Evolutionary conservation across 1,140 invertebrate genomes (phyloP), one percentile per base, ranked within the genome.

Genomic region (Pogonomyrmex barbatus): DNA sequence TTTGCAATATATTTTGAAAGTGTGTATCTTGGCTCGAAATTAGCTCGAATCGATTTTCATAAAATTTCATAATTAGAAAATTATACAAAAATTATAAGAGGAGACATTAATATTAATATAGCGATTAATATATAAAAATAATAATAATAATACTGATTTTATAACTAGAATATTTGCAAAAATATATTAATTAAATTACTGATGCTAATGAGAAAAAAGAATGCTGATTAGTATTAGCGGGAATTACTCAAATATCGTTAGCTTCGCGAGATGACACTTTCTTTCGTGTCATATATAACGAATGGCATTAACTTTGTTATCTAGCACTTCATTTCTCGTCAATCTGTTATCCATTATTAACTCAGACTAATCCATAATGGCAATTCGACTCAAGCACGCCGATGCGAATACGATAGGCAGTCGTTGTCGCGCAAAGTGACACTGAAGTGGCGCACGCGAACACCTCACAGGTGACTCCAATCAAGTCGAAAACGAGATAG

Each of bases 401-500:
- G 30, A 12, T 62, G 14, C 33, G 52, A 36, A 17, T 3, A 42
- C 30, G 12, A n/a, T 17, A 17, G n/a, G 14, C 54, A 47, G 47
- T 52, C 33, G 4, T 33, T 67, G 24, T 76, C n/a, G 86, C 47
- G 67, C 56, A 17, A 10, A 65, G 78, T 33, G 85, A 73, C 76
- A 71, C 5, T 30, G 10, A 83, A 75, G 79, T 83, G 56, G 52
- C 63, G 63, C 86, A 88, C 71, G 75, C 82, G 73, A 89, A 24
- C 77, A 68, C 47, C 70, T 56, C 54, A 52, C 78, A 71, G 63
- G 12, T 71, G 33, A 62, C 67, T 68, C 17, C 60, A 65, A 68
- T 89, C 77, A 78, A 87, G 82, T 85, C 58, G 52, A 60, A 73
- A 83, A 87, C 60, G 75, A 78, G 84, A 89, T 73, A 82, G 85